Evolutionary conservation across 2,113 vertebrate species (phyloP).

Genomic region (Coregonus clupeaformis): DNA sequence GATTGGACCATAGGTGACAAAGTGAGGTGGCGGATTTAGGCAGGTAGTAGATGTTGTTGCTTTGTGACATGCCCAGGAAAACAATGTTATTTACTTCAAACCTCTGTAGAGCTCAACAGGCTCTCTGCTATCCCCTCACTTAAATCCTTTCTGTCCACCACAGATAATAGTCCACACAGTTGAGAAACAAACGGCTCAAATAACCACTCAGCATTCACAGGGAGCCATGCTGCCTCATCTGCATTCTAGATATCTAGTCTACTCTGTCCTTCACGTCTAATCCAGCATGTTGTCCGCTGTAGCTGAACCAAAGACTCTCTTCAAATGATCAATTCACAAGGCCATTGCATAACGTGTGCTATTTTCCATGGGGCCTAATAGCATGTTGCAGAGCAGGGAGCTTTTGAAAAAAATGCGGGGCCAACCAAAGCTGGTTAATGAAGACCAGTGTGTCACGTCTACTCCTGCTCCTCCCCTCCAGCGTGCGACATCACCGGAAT

Average conservation of each 20-base stretch:
- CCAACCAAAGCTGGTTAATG: neutral
- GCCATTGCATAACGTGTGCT: neutral
- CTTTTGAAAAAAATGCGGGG: neutral
- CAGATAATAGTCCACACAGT: neutral
- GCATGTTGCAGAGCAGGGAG: neutral
- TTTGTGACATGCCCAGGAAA: neutral
- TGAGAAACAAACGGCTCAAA: conserved; percentile 10
- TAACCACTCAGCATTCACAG: neutral
- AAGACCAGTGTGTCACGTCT: too few relatives aligned
- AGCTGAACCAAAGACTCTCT: conserved; percentile 8
- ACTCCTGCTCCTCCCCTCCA: too few relatives aligned
- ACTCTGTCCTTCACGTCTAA: neutral
- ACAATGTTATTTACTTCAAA: neutral
- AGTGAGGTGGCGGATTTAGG: too few relatives aligned
- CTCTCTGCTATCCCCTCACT: neutral
- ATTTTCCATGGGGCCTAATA: neutral
- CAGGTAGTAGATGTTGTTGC: neutral
- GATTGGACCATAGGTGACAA: too few relatives aligned
- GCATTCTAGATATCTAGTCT: neutral
- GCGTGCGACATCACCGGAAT: too few relatives aligned
- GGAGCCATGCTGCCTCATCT: conserved; percentile 1
- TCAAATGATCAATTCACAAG: neutral
- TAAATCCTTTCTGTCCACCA: conserved; percentile 1
- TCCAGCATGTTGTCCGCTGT: neutral
- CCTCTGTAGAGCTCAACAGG: conserved; percentile 10